Percentiles rank a stretch among this genome's conserved stretches.
Evolutionary conservation across 2,797 vertebrate genomes (phyloP).

Genomic region (Muraenolepis orangiensis): DNA sequence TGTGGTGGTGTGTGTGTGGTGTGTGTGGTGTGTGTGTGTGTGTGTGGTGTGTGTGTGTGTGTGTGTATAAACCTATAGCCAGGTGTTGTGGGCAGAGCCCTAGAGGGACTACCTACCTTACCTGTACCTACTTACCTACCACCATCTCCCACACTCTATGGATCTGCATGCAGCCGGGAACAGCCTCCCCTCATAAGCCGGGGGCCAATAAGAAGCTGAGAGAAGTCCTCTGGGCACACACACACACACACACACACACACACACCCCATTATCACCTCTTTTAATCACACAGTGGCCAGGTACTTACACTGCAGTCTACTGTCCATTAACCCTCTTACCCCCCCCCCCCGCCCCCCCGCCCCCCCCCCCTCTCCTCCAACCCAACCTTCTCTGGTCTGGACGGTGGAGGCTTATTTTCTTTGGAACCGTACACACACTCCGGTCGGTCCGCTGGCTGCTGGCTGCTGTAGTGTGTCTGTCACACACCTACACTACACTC

Average conservation of each 20-base stretch:
- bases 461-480: slow-evolving; percentile 34
- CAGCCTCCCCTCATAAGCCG: slow-evolving; percentile 44
- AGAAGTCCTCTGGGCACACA: slow-evolving; percentile 15
- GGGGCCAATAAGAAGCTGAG: not conserved
- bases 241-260: not conserved
- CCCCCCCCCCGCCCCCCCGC: slow-evolving; percentile 13
- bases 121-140: too few relatives aligned
- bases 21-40: too few relatives aligned
- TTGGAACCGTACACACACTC: slow-evolving; percentile 31
- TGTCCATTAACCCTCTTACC: slow-evolving; percentile 40
- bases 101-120: not conserved
- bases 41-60: too few relatives aligned
- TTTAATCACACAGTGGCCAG: slow-evolving; percentile 60
- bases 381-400: too few relatives aligned
- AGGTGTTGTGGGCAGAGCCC: not conserved
- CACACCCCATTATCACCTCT: slow-evolving; percentile 45
- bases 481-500: slow-evolving; percentile 22
- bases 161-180: slow-evolving; percentile 48
- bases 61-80: not conserved
- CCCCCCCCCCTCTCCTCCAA: too few relatives aligned
- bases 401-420: slow-evolving; percentile 35
- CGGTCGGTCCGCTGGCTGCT: too few relatives aligned
- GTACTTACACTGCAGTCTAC: slow-evolving; percentile 44
- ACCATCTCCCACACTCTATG: not conserved
- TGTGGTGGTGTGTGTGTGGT: too few relatives aligned